Evolutionary conservation across 37 sponge, comb jelly and placozoan genomes (phyloP).

Genomic region (Cliona cf. orientalis): DNA sequence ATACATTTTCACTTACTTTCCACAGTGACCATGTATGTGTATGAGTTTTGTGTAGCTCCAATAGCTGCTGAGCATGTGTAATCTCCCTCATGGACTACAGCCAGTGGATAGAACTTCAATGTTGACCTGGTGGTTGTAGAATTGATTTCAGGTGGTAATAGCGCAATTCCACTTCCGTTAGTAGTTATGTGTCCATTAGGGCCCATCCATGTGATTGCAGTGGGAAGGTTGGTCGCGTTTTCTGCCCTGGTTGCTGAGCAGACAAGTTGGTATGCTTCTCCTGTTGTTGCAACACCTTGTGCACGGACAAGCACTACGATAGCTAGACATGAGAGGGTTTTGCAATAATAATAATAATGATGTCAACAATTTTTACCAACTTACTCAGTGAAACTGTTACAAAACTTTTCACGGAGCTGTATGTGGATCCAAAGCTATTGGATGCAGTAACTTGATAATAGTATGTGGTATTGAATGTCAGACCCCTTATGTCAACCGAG

Average conservation of each 20-base stretch:
- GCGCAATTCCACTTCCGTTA: slow-evolving; percentile 6
- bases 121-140: neutral
- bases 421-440: neutral
- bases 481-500: slow-evolving; percentile 1
- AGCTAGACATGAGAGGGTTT: neutral
- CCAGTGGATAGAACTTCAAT: slow-evolving; percentile 10
- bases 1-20: neutral
- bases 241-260: neutral
- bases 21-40: neutral
- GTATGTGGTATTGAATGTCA: slow-evolving; percentile 13
- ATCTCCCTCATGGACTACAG: neutral
- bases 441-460: slow-evolving; percentile 26
- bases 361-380: slow-evolving; percentile 1
- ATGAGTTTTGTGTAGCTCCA: neutral
- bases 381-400: slow-evolving; percentile 1
- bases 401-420: neutral
- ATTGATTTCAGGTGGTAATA: neutral
- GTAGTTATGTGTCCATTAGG: neutral
- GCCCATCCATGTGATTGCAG: neutral
- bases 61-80: slow-evolving; percentile 12
- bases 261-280: neutral
- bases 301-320: neutral
- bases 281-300: neutral
- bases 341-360: neutral
- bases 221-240: neutral